phyloP scores from a whole-genome alignment of 2,888 invertebrate genomes.

The Sericinus montela region DNA sequence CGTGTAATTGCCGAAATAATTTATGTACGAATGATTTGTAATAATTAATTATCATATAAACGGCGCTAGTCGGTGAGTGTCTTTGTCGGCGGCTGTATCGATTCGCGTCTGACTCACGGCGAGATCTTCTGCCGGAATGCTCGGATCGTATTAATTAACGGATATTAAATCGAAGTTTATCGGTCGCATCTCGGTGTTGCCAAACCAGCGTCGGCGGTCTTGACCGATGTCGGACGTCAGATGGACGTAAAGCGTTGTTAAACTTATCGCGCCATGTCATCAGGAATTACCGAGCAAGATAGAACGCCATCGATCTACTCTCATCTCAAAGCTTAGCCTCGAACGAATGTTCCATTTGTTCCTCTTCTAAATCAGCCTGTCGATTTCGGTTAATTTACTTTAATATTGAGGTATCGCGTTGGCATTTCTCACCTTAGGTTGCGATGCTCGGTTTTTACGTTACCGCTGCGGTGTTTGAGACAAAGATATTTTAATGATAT shows the following conservation, averaged over 20 bases:
- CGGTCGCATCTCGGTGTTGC: constrained; percentile 73
- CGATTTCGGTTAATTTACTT: constrained; percentile 54
- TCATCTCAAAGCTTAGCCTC: not conserved
- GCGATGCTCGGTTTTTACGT: constrained; percentile 60
- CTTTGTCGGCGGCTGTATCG: constrained; percentile 62
- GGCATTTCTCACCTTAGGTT: constrained; percentile 73
- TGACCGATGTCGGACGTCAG: constrained; percentile 54
- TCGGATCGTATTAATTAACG: constrained; percentile 76
- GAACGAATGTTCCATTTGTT: constrained; percentile 26
- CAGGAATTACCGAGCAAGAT: constrained; percentile 69
- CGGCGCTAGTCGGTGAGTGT: constrained; percentile 61
- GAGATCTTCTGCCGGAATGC: constrained; percentile 68
- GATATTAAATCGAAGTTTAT: constrained; percentile 77
- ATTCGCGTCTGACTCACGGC: constrained; percentile 69
- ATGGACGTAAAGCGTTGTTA: constrained; percentile 51
- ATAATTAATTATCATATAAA: constrained; percentile 77
- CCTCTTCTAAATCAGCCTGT: constrained; percentile 26
- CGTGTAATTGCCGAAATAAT: constrained; percentile 60
- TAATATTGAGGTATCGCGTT: constrained; percentile 50
- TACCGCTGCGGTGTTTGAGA: constrained; percentile 66
- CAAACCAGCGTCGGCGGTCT: constrained; percentile 62
- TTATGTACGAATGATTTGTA: constrained; percentile 65
- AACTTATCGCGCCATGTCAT: constrained; percentile 70
- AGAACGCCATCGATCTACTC: constrained; percentile 46
- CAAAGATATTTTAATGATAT: constrained; percentile 79